A percentile compares a stretch with the other conserved stretches of the same genome.
Evolutionary conservation across 2,113 vertebrate species (phyloP).

Genomic region (Phylloscopus trochiloides): DNA sequence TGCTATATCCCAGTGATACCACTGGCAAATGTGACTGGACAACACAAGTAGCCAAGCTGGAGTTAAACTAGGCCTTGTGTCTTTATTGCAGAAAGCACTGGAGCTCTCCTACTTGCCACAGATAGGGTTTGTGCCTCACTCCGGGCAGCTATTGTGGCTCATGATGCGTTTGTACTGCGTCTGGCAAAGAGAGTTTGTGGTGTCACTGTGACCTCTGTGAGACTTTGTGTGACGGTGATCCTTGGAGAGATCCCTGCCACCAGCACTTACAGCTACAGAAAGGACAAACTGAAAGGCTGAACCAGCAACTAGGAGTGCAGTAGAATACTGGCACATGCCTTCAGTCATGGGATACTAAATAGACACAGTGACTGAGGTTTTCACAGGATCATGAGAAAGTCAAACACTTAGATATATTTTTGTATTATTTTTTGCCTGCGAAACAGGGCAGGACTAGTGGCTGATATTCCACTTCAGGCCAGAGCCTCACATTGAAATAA

Average conservation of each 20-base stretch:
- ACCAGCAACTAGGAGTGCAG: not conserved
- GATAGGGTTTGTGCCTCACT: not conserved
- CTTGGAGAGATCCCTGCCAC: not conserved
- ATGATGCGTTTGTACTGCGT: accelerated
- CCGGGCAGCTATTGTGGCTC: not conserved
- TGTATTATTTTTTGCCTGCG: not conserved
- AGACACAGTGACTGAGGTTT: not conserved
- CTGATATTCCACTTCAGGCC: not conserved
- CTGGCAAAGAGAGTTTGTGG: not conserved
- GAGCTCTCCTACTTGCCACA: not conserved
- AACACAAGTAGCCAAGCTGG: not conserved
- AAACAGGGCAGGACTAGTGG: not conserved
- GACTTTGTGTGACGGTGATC: not conserved
- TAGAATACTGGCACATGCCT: not conserved
- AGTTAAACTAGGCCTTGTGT: not conserved
- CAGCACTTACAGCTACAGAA: not conserved
- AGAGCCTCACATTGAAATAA: not conserved
- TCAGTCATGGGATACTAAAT: accelerated
- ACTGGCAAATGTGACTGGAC: not conserved
- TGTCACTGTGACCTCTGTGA: not conserved
- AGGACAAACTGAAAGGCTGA: not conserved
- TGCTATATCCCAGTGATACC: not conserved
- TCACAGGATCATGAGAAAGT: not conserved
- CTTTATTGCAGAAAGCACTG: not conserved
- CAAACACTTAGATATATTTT: not conserved